A percentile compares a stretch with the other conserved stretches of the same genome.
Conservation (phyloP, 2,888 invertebrate species). For the Oscheius sp. region DNA sequence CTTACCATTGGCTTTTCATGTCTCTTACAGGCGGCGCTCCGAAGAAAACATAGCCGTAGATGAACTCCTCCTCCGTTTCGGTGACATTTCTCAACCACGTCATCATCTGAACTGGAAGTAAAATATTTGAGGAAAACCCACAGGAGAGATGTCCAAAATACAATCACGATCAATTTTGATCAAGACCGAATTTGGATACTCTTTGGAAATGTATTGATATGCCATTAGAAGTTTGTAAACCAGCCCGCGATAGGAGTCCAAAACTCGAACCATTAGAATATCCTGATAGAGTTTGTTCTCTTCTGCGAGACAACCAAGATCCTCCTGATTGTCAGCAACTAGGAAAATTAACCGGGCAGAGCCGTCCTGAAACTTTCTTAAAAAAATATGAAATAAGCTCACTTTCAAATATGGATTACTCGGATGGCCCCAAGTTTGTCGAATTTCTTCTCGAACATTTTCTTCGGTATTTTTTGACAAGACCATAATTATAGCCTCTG, state of each 20-base stretch:
- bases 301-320: not conserved
- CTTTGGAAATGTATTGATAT: not conserved
- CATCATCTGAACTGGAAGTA: slow-evolving; percentile 1
- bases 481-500: slow-evolving; percentile 2
- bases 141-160: slow-evolving; percentile 1
- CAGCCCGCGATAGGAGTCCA: slow-evolving; percentile 22
- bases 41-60: slow-evolving; percentile 17
- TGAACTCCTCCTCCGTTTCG: not conserved
- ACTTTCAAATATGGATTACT: slow-evolving; percentile 11
- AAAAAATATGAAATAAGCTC: not conserved
- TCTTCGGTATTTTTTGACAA: slow-evolving; percentile 8
- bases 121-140: not conserved
- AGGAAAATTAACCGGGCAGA: slow-evolving; percentile 8
- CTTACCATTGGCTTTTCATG: not conserved
- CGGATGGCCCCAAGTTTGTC: not conserved
- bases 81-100: not conserved
- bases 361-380: not conserved
- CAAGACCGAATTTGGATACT: not conserved
- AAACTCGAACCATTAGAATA: not conserved
- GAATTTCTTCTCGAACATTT: slow-evolving; percentile 1
- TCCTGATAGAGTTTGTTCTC: not conserved
- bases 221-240: slow-evolving; percentile 24
- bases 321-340: not conserved
- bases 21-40: slow-evolving; percentile 1
- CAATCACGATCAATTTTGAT: slow-evolving; percentile 17